These are phyloP conservation scores for Girardia tigrina DNA, from an alignment of 2,888 invertebrate genomes.

Conservation along the genomic window DNA sequence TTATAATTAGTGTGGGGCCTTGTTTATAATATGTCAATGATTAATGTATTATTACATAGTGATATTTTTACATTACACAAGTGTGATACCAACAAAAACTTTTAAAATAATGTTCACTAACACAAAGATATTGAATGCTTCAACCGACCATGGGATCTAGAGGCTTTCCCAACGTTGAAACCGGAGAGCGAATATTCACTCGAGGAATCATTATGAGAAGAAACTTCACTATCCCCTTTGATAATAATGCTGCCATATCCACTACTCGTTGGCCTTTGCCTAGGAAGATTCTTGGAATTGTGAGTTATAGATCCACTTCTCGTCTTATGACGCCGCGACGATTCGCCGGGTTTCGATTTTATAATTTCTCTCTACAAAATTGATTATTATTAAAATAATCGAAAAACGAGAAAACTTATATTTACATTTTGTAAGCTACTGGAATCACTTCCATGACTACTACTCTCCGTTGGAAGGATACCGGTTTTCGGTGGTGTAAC, in stretches of 20 bases:
- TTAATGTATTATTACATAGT: too few relatives aligned
- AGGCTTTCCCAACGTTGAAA: background rate
- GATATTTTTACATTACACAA: too few relatives aligned
- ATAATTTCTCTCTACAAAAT: background rate
- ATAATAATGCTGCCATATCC: background rate
- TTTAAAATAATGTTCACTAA: too few relatives aligned
- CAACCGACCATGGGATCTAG: background rate
- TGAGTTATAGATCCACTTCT: background rate
- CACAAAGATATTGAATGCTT: background rate
- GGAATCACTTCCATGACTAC: background rate
- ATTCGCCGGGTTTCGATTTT: background rate
- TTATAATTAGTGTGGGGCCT: too few relatives aligned
- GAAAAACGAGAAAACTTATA: too few relatives aligned
- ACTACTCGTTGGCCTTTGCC: conserved; percentile 3
- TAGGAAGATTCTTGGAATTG: background rate
- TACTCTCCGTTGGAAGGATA: background rate
- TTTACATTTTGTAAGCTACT: conserved; percentile 1
- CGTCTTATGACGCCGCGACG: background rate
- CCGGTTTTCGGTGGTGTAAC: background rate
- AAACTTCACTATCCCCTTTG: conserved; percentile 12
- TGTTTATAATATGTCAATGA: too few relatives aligned
- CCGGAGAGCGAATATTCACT: conserved; percentile 5
- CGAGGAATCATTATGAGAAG: conserved; percentile 1
- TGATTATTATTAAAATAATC: too few relatives aligned
- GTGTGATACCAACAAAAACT: too few relatives aligned